Base-by-base conservation (phyloP, 2,888 invertebrate genomes). In the Leucoptera coffeella region DNA sequence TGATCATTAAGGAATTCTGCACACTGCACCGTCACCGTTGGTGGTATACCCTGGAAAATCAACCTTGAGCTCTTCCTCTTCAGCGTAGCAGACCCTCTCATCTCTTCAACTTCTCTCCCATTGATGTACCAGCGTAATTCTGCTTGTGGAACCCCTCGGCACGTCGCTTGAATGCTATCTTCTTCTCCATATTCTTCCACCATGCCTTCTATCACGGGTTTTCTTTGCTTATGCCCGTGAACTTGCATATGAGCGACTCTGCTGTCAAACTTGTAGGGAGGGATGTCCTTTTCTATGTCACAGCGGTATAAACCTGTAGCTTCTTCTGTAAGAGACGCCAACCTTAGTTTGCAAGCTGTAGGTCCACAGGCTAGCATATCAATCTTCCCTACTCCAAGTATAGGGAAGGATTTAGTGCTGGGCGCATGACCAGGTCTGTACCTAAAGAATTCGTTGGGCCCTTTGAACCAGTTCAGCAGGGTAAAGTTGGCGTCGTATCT, bases 1-100 rank as follows among this genome's bases (percentile, higher is more conserved):
- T 65, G 74, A 2, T 74, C 76, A 20, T 64, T 58, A 7, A 62
- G 60, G 40, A 39, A 69, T 45, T 47, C 74, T 22, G 58, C 75
- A 52, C 59, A 78, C 38, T 45, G 75, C 40, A 50, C 59, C 34
- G 55, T 71, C 26, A 77, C 45, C 42, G 60, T 57, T 33, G 73
- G 58, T 35, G 74, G 47, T 39, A 57, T 27, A 39, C 69, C 76
- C 37, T 64, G 34, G 51, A 61, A 59, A 4, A 53, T 34, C 1
- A 46, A 34, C 9, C 52, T 44, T 1, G 47, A 46, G 35, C 52
- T 56, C 19, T 39, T 47, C 26, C 39, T 44, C 19, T 43, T 53
- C 14, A 65, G 42, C 2, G 42, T 37, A 1, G 42, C 33, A 2
- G 46, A 47, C 9, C 56, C 58, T 28, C 54, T 42, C 37, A 55